Percentiles rank a stretch among this genome's conserved stretches.
Evolutionary conservation across 2,888 invertebrate species (phyloP).

Genomic region (Thera britannica): DNA sequence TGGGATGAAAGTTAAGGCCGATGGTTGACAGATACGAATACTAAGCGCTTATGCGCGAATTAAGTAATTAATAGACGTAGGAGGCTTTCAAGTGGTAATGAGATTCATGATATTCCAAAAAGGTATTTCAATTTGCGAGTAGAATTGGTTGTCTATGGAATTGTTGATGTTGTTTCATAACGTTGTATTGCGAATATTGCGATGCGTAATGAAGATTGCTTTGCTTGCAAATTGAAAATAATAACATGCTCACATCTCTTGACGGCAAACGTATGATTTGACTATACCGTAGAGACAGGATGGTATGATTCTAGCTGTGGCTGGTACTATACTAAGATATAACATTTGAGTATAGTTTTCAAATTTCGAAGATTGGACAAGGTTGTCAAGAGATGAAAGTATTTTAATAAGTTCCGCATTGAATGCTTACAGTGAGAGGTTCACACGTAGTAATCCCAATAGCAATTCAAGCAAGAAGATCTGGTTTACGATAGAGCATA

Average conservation of each 20-base stretch:
- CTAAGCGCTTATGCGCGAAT: constrained; percentile 55
- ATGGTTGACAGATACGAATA: constrained; percentile 73
- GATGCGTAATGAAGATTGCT: constrained; percentile 57
- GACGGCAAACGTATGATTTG: constrained; percentile 33
- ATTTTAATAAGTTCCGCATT: constrained; percentile 71
- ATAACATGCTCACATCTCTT: constrained; percentile 52
- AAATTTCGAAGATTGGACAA: neutral
- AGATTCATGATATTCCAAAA: constrained; percentile 37
- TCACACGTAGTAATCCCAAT: constrained; percentile 74
- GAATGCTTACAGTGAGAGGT: constrained; percentile 58
- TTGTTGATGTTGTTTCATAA: constrained; percentile 54
- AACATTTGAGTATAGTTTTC: neutral
- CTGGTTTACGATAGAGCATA: constrained; percentile 68
- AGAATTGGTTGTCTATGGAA: constrained; percentile 47
- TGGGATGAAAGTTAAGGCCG: constrained; percentile 77
- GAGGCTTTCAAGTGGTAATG: constrained; percentile 55
- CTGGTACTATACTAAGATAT: neutral
- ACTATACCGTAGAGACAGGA: constrained; percentile 20
- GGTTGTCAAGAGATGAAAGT: constrained; percentile 49
- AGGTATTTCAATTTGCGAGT: constrained; percentile 24
- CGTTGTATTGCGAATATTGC: constrained; percentile 59
- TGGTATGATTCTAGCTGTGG: constrained; percentile 10
- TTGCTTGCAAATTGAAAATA: constrained; percentile 58
- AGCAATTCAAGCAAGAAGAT: constrained; percentile 74
- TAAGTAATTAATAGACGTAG: constrained; percentile 56